These are phyloP conservation scores for Corythornis vintsioides DNA, from an alignment of 2,113 vertebrate species.

Conservation along the genomic window DNA sequence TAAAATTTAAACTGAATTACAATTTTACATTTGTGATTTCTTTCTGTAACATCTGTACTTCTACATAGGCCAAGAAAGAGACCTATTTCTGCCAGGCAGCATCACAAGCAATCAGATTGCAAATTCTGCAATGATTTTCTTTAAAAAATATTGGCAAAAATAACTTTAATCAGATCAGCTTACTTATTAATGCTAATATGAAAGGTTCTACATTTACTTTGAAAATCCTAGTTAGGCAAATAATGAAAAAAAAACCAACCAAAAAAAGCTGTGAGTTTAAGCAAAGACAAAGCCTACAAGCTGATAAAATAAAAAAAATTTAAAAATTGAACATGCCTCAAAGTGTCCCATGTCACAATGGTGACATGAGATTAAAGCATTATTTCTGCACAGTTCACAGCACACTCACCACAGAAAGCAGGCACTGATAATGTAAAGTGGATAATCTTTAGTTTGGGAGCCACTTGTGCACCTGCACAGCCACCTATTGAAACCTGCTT, in stretches of 20 bases:
- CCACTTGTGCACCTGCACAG: not conserved
- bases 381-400: not conserved
- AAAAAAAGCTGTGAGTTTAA: not conserved
- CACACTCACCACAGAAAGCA: not conserved
- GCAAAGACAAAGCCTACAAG: not conserved
- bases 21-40: not conserved
- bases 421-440: not conserved
- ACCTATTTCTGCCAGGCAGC: conserved; percentile 6
- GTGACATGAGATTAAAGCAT: not conserved
- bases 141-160: not conserved
- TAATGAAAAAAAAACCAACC: not conserved
- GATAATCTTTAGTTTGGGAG: not conserved
- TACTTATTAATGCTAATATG: not conserved
- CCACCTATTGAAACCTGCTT: not conserved
- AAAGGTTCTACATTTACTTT: not conserved
- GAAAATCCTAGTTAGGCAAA: not conserved
- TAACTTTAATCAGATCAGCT: conserved; percentile 17
- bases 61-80: not conserved
- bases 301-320: not conserved
- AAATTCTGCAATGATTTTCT: conserved; percentile 1
- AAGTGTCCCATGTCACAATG: not conserved
- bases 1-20: not conserved
- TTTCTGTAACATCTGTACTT: conserved; percentile 9
- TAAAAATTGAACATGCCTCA: not conserved
- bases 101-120: not conserved